A percentile compares a stretch with the other conserved stretches of the same genome.
These are phyloP conservation scores for Lanius ludovicianus DNA, from an alignment of 2,113 vertebrate genomes.

Conservation along the genomic window DNA sequence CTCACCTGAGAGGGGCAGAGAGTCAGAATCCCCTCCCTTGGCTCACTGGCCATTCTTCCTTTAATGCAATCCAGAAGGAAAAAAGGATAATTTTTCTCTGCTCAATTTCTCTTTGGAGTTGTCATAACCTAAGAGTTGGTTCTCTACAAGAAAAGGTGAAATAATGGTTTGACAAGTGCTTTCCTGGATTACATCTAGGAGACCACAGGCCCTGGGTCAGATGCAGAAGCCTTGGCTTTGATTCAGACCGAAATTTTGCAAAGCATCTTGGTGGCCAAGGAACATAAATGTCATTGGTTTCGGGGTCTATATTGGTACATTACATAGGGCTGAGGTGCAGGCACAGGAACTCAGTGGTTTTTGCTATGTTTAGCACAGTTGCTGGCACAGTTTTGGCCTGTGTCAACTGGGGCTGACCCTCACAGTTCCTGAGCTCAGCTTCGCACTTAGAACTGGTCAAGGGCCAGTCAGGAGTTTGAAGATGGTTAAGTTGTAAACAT, in stretches of 20 bases:
- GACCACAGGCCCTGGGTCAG: not conserved
- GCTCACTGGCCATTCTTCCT: not conserved
- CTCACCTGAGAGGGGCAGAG: not conserved
- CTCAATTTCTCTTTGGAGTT: not conserved
- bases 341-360: constrained; percentile 54
- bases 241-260: constrained; percentile 50
- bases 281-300: constrained; percentile 53
- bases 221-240: not conserved
- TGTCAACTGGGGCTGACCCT: not conserved
- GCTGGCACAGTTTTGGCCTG: not conserved
- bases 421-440: not conserved
- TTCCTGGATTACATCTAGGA: not conserved
- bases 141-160: not conserved
- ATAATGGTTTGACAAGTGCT: not conserved
- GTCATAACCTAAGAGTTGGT: not conserved
- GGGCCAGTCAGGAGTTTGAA: not conserved
- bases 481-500: not conserved
- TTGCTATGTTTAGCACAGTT: not conserved
- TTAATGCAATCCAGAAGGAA: not conserved
- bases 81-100: not conserved
- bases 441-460: not conserved
- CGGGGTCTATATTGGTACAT: not conserved
- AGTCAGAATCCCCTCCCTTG: not conserved
- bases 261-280: not conserved
- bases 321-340: not conserved